Percentiles rank a stretch among this genome's conserved stretches.
phyloP scores from a whole-genome alignment of 2,113 vertebrate species.

The Psammodynastes pulverulentus region DNA sequence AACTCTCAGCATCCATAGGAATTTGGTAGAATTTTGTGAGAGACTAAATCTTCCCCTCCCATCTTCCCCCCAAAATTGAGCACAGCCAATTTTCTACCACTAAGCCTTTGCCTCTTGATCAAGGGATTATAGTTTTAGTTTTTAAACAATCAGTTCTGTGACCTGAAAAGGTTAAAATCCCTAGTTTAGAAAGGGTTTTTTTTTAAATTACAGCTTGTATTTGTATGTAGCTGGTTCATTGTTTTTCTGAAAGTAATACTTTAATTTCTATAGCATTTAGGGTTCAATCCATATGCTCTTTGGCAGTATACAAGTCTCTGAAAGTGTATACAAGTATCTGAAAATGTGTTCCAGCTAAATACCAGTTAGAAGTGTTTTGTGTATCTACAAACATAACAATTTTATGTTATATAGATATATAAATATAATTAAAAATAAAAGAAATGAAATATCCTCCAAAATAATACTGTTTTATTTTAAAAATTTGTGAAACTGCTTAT shows the following conservation, averaged over 20 bases:
- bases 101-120: not conserved
- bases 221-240: not conserved
- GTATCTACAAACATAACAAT: not conserved
- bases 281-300: not conserved
- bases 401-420: not conserved
- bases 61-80: not conserved
- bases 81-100: not conserved
- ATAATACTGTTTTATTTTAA: not conserved
- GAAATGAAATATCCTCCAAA: not conserved
- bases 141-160: not conserved
- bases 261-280: not conserved
- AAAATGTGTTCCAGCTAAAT: not conserved
- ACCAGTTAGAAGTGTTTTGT: not conserved
- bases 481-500: constrained; percentile 1
- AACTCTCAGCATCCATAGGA: not conserved
- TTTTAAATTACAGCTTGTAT: not conserved
- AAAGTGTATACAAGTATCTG: not conserved
- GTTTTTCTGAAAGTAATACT: not conserved
- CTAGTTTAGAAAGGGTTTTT: not conserved
- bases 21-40: not conserved
- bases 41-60: not conserved
- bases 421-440: not conserved
- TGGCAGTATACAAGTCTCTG: not conserved
- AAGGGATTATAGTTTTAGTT: not conserved
- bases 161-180: not conserved